These are phyloP conservation scores for Autographa gamma DNA, from an alignment of 2,888 invertebrate species.

Conservation along the genomic window DNA sequence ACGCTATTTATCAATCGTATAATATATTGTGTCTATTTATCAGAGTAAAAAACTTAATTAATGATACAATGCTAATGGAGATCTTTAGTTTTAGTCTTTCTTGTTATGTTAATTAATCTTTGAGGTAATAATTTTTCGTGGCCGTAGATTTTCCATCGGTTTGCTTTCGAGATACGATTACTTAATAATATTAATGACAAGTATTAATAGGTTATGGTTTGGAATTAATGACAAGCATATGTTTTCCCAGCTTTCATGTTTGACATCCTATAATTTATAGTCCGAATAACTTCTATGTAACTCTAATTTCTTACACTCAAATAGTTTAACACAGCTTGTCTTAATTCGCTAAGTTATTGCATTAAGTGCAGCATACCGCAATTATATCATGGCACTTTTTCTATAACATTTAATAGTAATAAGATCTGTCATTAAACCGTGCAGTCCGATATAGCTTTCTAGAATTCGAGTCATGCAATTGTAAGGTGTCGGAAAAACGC, in stretches of 20 bases:
- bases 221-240: conserved; percentile 27
- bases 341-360: conserved; percentile 45
- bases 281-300: conserved; percentile 15
- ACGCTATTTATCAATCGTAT: conserved; percentile 46
- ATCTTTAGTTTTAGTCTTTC: conserved; percentile 56
- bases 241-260: conserved; percentile 17
- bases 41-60: conserved; percentile 56
- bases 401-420: conserved; percentile 44
- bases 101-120: conserved; percentile 55
- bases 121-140: conserved; percentile 48
- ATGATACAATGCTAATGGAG: conserved; percentile 55
- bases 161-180: conserved; percentile 34
- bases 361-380: conserved; percentile 48
- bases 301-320: conserved; percentile 19
- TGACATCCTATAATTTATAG: conserved; percentile 16
- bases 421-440: conserved; percentile 68
- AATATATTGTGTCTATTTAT: conserved; percentile 46
- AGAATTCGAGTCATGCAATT: conserved; percentile 87
- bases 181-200: conserved; percentile 43
- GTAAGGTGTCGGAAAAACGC: conserved; percentile 88
- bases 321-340: conserved; percentile 30
- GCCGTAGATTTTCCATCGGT: conserved; percentile 50
- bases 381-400: conserved; percentile 51
- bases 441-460: conserved; percentile 81
- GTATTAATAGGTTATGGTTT: conserved; percentile 37